Evolutionary conservation across 2,888 invertebrate genomes (phyloP).

Genomic region (Mythimna vitellina): DNA sequence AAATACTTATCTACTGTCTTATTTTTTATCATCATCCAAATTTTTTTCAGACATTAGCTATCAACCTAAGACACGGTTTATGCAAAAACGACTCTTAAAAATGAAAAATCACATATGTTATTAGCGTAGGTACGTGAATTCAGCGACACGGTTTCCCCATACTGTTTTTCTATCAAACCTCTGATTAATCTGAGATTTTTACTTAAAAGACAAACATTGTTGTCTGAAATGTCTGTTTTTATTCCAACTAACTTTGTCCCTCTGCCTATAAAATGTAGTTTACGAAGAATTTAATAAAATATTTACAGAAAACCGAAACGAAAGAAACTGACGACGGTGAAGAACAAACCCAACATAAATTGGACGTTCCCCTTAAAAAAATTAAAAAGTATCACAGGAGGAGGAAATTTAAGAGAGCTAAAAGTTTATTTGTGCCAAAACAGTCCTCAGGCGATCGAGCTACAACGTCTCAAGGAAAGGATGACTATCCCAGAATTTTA

Average conservation of each 20-base stretch:
- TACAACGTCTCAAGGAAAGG: conserved; percentile 62
- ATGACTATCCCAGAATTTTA: conserved; percentile 33
- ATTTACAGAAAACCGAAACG: conserved; percentile 54
- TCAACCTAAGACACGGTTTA: background rate
- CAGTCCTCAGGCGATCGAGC: conserved; percentile 22
- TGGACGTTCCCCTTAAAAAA: conserved; percentile 62
- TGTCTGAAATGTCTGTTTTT: no score
- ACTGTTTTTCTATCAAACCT: background rate
- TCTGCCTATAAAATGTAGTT: background rate
- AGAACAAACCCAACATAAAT: conserved; percentile 39
- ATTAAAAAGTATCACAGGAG: conserved; percentile 54
- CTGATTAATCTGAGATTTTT: background rate
- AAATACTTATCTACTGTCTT: background rate
- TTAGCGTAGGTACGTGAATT: background rate
- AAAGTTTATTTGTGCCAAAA: conserved; percentile 63
- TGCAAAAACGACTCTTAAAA: background rate
- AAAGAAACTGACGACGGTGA: conserved; percentile 54
- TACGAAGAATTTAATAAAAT: background rate
- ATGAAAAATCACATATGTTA: background rate
- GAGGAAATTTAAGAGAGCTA: conserved; percentile 68
- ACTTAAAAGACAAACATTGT: background rate
- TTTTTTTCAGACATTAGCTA: background rate
- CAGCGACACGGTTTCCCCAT: background rate
- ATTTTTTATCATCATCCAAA: background rate
- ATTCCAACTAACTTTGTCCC: no score